Percentiles rank a stretch among this genome's conserved stretches.
These are phyloP conservation scores for Heptranchias perlo DNA, from an alignment of 2,113 vertebrate genomes.

Conservation along the genomic window DNA sequence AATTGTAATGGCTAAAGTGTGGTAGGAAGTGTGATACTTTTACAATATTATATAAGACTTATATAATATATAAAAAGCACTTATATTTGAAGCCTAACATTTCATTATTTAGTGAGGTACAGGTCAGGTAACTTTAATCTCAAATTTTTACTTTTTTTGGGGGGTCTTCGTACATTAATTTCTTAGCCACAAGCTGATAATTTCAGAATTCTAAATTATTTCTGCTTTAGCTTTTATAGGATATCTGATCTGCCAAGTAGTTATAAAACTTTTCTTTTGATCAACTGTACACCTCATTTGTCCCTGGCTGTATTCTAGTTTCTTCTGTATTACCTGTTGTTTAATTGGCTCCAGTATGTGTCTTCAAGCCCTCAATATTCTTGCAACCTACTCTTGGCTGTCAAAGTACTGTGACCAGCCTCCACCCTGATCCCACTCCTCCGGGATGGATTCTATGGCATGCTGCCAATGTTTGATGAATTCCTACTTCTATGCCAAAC, in stretches of 20 bases:
- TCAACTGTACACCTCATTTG: neutral
- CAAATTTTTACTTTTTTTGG: neutral
- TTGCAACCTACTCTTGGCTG: neutral
- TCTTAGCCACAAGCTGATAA: neutral
- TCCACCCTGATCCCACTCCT: neutral
- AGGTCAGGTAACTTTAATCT: neutral
- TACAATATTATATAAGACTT: no score
- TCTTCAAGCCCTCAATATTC: neutral
- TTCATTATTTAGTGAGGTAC: neutral
- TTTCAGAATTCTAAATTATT: neutral
- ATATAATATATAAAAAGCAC: no score
- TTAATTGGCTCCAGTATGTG: neutral
- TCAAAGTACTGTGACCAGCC: neutral
- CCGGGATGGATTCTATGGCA: no score
- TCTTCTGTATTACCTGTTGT: neutral
- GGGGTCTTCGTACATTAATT: neutral
- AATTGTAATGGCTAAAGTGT: no score
- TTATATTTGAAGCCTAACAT: no score
- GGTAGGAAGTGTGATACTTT: no score
- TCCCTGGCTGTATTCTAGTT: neutral
- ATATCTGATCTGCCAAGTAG: neutral
- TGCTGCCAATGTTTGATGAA: neutral
- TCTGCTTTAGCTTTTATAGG: neutral
- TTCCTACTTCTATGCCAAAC: neutral
- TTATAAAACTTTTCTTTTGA: neutral